Base-by-base conservation (phyloP, 2,797 vertebrate species). In the Poliocrania exsul region DNA sequence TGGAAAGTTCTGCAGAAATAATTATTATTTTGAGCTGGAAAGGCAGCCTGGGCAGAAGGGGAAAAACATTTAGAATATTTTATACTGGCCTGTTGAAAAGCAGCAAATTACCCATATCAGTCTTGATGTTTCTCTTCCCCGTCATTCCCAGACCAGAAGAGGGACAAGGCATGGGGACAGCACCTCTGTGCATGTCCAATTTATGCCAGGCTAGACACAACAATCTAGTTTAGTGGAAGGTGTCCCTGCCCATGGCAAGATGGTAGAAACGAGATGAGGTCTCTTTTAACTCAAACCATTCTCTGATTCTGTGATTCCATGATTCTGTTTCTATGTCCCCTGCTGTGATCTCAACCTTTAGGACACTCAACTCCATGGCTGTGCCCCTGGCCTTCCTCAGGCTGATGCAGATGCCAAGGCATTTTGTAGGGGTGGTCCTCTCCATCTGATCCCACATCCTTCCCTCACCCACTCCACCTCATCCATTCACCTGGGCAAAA, bases 291-390 rank as follows among this genome's bases (percentile, higher is more conserved):
- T 28, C 44, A 46, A 19, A 11, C 10, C 8, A 11, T 71, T 46
- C 33, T 31, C 33, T 26, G 51, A 46, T 15, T 49, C 31, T 62
- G 6, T 26, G 53, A 16, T 42, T 40, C 23, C 28, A 15, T 1
- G 4, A 29, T 21, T 31, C 42, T 15, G 16, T 44, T 69, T n/a
- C 49, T 69, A 4, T 31, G 20, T 5, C 77, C 16, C 16, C 9
- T 37, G 9, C 7, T 38, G 7, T 5, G 13, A n/a, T 31, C 58
- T 50, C 53, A 44, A 21, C 18, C 11, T 73, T 54, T 5, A 28
- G 35, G 47, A 31, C 17, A 5, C 5, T 13, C 1, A 0, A 2
- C 6, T 26, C 28, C 20, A 4, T 2, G 1, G 3, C 1, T 6
- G 42, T 16, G 31, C 4, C 46, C 16, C 11, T 35, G 51, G 7